These are phyloP conservation scores for Salvelinus alpinus DNA, from an alignment of 2,113 vertebrate genomes.

Conservation along the genomic window DNA sequence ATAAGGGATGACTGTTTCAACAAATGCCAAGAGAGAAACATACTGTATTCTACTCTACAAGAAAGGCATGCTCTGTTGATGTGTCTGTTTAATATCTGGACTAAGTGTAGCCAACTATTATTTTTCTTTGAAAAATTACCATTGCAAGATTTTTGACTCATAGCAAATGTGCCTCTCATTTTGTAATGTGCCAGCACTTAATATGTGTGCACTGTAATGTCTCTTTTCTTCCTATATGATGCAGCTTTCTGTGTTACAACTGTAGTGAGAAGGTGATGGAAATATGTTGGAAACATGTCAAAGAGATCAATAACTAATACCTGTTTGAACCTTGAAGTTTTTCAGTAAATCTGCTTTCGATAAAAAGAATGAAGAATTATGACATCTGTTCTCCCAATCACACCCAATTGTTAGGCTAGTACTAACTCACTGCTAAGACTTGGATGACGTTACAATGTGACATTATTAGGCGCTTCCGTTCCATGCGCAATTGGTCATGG, in stretches of 20 bases:
- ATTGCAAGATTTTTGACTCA: too few relatives aligned
- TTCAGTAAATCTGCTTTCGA: neutral
- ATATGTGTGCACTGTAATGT: neutral
- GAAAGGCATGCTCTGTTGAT: slow-evolving; percentile 30
- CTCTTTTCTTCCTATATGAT: neutral
- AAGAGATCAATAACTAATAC: neutral
- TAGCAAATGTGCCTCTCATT: too few relatives aligned
- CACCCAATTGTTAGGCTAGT: neutral
- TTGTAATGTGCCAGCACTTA: neutral
- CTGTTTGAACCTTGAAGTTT: neutral
- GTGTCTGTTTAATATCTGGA: too few relatives aligned
- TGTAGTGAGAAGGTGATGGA: neutral
- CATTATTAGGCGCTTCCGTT: neutral
- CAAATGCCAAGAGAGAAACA: slow-evolving; percentile 41
- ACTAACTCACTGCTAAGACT: neutral
- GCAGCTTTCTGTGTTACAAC: neutral
- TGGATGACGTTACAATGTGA: neutral
- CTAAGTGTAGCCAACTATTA: too few relatives aligned
- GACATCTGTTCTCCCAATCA: slow-evolving; percentile 5
- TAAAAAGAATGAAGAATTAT: neutral
- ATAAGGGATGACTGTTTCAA: slow-evolving; percentile 53
- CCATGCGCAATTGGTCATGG: neutral
- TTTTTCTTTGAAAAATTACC: too few relatives aligned
- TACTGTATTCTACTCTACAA: slow-evolving; percentile 4
- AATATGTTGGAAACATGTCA: neutral